Base-by-base conservation (phyloP, 1,140 invertebrate genomes). In the Caenorhabditis inopinata region DNA sequence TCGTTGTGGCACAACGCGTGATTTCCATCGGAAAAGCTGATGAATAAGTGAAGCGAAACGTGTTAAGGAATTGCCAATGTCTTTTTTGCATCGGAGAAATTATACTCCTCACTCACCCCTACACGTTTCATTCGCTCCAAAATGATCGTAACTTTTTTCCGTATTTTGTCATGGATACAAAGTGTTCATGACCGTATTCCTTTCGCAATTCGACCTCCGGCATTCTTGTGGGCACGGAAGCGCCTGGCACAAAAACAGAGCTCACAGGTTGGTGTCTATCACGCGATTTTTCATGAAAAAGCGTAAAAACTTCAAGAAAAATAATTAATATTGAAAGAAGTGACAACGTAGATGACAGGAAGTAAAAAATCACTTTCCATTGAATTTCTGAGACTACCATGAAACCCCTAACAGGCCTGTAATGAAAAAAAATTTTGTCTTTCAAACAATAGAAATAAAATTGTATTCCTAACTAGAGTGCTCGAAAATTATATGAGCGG, bases 1-100 rank as follows among this genome's bases (percentile, higher is more conserved):
- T n/a, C n/a, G n/a, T n/a, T n/a, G n/a, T n/a, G n/a, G n/a, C n/a
- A n/a, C n/a, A n/a, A n/a, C n/a, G n/a, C n/a, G 25, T 21, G 32
- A 42, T 23, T 32, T 42, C 14, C 18, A 12, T 3, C 11, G 16
- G n/a, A 32, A 21, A 68, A 68, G 38, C 35, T 18, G 16, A 68
- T 68, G 58, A 68, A 68, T 68, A 68, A 68, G 58, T 68, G n/a
- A 68, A 68, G n/a, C 58, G 32, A 38, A 42, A 38, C 58, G 58
- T 68, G 58, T 68, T 68, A 29, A n/a, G 11, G 32, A 42, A 68
- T 68, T 68, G 35, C 2, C 9, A 11, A 68, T n/a, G 7, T 2
- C 35, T 58, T 32, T 9, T 29, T 9, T 21, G 32, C 16, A 35
- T 9, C n/a, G n/a, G n/a, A 68, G n/a, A n/a, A n/a, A n/a, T n/a